These are phyloP conservation scores for Pelecanus crispus DNA, from an alignment of 2,113 vertebrate genomes.

Conservation along the genomic window DNA sequence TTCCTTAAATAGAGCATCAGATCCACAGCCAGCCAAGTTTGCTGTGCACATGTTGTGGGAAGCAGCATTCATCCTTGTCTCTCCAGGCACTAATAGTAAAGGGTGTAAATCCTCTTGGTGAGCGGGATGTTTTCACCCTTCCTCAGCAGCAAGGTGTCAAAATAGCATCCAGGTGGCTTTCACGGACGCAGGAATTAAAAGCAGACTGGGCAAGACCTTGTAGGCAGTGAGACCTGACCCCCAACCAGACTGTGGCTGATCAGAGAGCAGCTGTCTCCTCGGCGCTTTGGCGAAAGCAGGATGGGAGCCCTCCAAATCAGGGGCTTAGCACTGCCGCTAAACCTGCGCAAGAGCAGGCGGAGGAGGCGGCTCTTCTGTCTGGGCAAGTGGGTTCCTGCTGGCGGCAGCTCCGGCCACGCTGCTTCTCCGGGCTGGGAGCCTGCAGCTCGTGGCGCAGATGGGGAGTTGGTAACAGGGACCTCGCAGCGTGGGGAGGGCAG, in stretches of 20 bases:
- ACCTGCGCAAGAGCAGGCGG: not conserved
- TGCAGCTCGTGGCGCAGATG: not conserved
- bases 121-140: not conserved
- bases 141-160: not conserved
- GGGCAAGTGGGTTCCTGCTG: fast-evolving
- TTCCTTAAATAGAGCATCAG: not conserved
- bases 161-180: not conserved
- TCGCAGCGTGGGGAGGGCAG: not conserved
- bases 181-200: not conserved
- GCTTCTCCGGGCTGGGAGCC: not conserved
- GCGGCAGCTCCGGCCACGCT: too few species aligned
- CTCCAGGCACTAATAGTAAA: not conserved
- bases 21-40: fast-evolving
- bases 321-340: not conserved
- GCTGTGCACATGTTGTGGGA: not conserved
- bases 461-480: not conserved
- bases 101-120: not conserved
- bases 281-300: not conserved
- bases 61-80: not conserved
- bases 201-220: not conserved
- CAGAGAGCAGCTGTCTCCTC: not conserved
- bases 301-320: not conserved
- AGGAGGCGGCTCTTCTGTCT: not conserved
- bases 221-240: not conserved
- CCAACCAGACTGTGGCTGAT: not conserved